Percentiles rank a stretch among this genome's conserved stretches.
Conservation (phyloP, 53 echinoderm and acorn worm genomes). For the Mesocentrotus franciscanus region DNA sequence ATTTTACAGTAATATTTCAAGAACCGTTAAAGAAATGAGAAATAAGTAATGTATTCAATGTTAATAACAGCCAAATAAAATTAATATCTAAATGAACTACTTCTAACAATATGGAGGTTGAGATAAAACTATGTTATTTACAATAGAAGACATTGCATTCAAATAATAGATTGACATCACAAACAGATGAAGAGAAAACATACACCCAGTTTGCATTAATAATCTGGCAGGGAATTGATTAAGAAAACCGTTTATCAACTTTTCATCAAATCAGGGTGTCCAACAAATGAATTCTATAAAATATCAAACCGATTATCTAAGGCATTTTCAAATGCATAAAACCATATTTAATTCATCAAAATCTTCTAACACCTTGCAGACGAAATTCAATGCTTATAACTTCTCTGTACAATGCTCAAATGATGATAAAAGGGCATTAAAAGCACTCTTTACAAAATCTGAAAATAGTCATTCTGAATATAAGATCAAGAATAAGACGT, state of each 20-base stretch:
- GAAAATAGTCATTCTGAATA: not conserved
- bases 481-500: not conserved
- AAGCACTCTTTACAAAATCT: slow-evolving; percentile 15
- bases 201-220: not conserved
- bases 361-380: not conserved
- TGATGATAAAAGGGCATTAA: not conserved
- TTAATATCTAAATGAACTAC: not conserved
- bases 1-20: not conserved
- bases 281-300: not conserved
- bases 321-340: not conserved
- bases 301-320: not conserved
- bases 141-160: not conserved
- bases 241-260: not conserved
- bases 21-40: not conserved
- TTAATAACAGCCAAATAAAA: not conserved
- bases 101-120: not conserved
- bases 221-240: not conserved
- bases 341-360: not conserved
- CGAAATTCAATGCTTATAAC: not conserved
- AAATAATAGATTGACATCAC: not conserved
- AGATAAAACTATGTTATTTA: slow-evolving; percentile 20
- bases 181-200: not conserved
- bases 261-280: not conserved
- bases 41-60: not conserved
- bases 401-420: slow-evolving; percentile 1